Conservation (phyloP, 2,797 vertebrate species). For the Loris lydekkerianus region DNA sequence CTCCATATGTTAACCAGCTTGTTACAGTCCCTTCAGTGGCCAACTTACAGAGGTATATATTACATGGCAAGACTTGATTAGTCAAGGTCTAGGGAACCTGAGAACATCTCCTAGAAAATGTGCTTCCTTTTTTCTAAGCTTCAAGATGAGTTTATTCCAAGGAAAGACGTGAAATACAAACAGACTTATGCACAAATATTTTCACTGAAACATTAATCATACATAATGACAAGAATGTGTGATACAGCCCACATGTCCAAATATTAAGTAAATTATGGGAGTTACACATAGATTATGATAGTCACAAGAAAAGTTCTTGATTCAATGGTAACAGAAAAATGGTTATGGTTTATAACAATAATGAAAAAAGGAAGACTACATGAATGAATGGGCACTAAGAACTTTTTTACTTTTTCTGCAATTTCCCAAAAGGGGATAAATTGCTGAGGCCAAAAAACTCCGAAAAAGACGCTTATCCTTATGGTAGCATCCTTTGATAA, state of each 20-base stretch:
- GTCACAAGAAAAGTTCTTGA: conserved; percentile 35
- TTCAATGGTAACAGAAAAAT: conserved; percentile 40
- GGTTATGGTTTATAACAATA: not conserved
- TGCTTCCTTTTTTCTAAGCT: not conserved
- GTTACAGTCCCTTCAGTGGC: too few species aligned
- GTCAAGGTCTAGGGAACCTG: not conserved
- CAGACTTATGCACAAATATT: conserved; percentile 44
- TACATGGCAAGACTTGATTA: not conserved
- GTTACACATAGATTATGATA: not conserved
- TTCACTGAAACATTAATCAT: conserved; percentile 11
- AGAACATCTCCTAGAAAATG: conserved; percentile 2
- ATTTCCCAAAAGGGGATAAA: conserved; percentile 18
- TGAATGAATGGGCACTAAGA: conserved; percentile 16
- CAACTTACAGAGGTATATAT: not conserved
- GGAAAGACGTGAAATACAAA: conserved; percentile 39
- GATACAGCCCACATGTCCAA: not conserved
- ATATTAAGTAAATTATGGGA: conserved; percentile 40
- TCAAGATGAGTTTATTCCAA: conserved; percentile 38
- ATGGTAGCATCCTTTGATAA: not conserved
- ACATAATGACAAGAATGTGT: conserved; percentile 56
- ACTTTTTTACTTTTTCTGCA: conserved; percentile 11
- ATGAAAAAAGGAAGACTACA: not conserved
- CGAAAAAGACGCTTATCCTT: not conserved
- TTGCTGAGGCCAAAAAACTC: not conserved
- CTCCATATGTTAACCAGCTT: too few species aligned